Conservation (phyloP, 2,888 invertebrate species). For the Hyalella azteca region DNA sequence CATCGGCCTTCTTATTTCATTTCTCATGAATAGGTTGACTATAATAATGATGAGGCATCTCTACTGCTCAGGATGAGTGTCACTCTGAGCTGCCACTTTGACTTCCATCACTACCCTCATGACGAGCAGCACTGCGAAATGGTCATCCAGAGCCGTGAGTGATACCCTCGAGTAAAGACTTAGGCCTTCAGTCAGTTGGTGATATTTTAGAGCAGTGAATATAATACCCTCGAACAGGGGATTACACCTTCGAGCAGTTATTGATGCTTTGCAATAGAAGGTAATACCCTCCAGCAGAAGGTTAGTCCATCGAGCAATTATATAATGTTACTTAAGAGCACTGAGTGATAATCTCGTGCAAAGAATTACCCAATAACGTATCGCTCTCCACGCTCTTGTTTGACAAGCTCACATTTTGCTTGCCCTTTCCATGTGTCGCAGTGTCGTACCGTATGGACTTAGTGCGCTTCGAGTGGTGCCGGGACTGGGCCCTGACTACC, state of each 20-base stretch:
- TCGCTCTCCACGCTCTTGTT: background rate
- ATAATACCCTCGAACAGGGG: too few relatives aligned
- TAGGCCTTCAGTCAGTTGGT: background rate
- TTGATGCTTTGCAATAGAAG: too few relatives aligned
- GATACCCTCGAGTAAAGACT: background rate
- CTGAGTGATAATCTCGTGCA: background rate
- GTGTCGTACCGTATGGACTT: constrained; percentile 51
- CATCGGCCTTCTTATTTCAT: too few relatives aligned
- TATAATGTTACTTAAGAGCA: background rate
- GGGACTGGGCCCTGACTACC: background rate
- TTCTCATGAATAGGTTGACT: too few relatives aligned
- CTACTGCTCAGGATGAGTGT: constrained; percentile 57
- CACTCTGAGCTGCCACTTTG: constrained; percentile 54
- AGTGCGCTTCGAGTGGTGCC: constrained; percentile 53
- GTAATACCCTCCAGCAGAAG: background rate
- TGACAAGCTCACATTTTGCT: background rate
- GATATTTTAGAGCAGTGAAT: background rate
- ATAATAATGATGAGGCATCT: too few relatives aligned
- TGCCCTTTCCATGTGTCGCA: background rate
- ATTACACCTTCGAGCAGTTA: too few relatives aligned
- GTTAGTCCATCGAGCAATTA: background rate
- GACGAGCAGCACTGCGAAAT: constrained; percentile 57
- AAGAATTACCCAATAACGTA: background rate
- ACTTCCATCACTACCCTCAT: constrained; percentile 57
- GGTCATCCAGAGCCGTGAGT: constrained; percentile 56